Evolutionary conservation across 2,888 invertebrate genomes (phyloP), one percentile per base, ranked within the genome.

Genomic region (Mellilla xanthometata): DNA sequence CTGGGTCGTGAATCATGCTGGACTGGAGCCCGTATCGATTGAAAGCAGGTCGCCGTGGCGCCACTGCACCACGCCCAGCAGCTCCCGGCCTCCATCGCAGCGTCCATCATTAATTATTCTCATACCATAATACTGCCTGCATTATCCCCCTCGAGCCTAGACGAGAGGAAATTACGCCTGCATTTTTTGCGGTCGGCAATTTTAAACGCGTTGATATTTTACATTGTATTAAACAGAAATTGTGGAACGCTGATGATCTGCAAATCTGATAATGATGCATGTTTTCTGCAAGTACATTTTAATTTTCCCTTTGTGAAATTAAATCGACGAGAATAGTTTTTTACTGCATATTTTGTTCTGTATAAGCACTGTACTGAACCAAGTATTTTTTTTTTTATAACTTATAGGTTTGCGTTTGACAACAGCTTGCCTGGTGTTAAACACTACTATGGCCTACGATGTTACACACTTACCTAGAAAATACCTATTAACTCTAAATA

Each of bases 51-150:
- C 65, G 65, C 33, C 39, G 46, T 62, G 85, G 87, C 86, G 86
- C 85, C 86, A 75, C 58, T 53, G 60, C 56, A 73, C 82, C 86
- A 81, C 85, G 83, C 85, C 85, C 76, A 59, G 64, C 62, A 64
- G 72, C 73, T 68, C 66, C 75, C 69, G 69, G 71, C 69, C 69
- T 70, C 67, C 68, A 69, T 78, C 76, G 72, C 55, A n/a, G n/a
- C n/a, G n/a, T n/a, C 68, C 66, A 68, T 73, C 76, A 72, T 72
- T 80, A 79, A 76, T 76, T 77, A 81, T 77, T 73, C 76, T 67
- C 69, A 66, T 65, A 66, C 70, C 69, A 66, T 65, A 66, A 70
- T 68, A 68, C 72, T 65, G 71, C 71, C 72, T 75, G 69, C 66
- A 71, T 68, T 71, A 75, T 74, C 70, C 67, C 29, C 7, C 11